These are phyloP conservation scores for Heterodera carotae DNA, from an alignment of 1,140 invertebrate genomes.

Conservation along the genomic window DNA sequence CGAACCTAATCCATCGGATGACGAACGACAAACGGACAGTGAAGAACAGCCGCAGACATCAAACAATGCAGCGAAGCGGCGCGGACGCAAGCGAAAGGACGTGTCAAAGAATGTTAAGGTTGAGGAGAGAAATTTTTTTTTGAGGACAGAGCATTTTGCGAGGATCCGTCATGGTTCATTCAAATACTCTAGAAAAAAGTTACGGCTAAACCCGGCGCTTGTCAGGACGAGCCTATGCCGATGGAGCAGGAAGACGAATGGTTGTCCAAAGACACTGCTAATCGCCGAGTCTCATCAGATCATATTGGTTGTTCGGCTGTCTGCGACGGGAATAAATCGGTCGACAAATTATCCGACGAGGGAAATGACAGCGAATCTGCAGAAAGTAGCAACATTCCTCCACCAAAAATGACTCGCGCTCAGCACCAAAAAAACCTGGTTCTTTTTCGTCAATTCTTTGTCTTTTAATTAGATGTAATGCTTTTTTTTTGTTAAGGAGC, in stretches of 20 bases:
- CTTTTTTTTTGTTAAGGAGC: constrained; percentile 11
- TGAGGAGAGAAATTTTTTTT: no score
- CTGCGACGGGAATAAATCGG: not conserved
- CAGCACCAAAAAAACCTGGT: constrained; percentile 15
- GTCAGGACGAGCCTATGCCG: not conserved
- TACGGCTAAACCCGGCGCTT: not conserved
- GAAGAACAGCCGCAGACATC: not conserved
- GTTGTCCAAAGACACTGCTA: constrained; percentile 15
- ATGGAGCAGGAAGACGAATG: not conserved
- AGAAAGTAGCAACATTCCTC: not conserved
- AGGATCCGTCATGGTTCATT: no score
- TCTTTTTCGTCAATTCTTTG: not conserved
- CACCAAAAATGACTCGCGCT: constrained; percentile 3
- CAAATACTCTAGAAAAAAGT: not conserved
- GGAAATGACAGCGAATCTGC: not conserved
- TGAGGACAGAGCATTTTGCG: no score
- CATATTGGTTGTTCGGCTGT: not conserved
- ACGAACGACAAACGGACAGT: not conserved
- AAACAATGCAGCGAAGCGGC: not conserved
- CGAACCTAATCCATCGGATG: not conserved
- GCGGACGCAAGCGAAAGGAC: not conserved
- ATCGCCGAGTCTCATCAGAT: not conserved
- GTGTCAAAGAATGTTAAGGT: not conserved
- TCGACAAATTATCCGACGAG: not conserved
- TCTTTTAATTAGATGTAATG: not conserved